Conservation (phyloP, 2,113 vertebrate genomes). For the Argyrosomus japonicus region DNA sequence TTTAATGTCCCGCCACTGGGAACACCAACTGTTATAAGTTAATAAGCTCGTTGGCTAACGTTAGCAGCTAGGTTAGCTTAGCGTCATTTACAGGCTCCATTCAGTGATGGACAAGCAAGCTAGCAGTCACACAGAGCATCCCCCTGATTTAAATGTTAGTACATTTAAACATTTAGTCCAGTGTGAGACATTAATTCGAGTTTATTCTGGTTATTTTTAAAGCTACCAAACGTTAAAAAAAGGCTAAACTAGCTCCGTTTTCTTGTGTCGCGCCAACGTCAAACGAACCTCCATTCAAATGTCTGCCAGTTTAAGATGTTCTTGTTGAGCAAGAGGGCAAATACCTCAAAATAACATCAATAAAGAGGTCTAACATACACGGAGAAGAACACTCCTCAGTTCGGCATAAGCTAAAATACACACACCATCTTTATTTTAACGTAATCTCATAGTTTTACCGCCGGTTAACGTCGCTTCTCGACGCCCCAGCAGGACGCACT, state of each 20-base stretch:
- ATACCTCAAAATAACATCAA: accelerated
- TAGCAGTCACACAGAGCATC: neutral
- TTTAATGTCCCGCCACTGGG: neutral
- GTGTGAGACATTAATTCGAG: accelerated
- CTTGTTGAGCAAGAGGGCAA: accelerated
- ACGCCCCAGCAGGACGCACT: neutral
- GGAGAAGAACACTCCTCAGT: accelerated
- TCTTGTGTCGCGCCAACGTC: neutral
- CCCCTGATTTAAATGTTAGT: neutral
- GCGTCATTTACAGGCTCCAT: neutral
- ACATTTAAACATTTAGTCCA: too few species aligned
- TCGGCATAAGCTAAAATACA: neutral
- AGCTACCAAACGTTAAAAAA: neutral
- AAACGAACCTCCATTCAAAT: constrained; percentile 25
- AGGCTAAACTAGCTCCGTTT: neutral
- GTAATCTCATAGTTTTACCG: neutral
- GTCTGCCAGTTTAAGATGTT: neutral
- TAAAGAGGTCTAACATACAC: accelerated
- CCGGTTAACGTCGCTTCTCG: accelerated
- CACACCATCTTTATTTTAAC: accelerated
- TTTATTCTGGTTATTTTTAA: neutral
- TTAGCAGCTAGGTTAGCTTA: constrained; percentile 48
- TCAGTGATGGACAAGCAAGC: accelerated
- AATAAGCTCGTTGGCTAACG: constrained; percentile 33
- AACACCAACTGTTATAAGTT: neutral